These are phyloP conservation scores for Lithobates sylvaticus DNA, from an alignment of 2,797 vertebrate species.

Conservation along the genomic window DNA sequence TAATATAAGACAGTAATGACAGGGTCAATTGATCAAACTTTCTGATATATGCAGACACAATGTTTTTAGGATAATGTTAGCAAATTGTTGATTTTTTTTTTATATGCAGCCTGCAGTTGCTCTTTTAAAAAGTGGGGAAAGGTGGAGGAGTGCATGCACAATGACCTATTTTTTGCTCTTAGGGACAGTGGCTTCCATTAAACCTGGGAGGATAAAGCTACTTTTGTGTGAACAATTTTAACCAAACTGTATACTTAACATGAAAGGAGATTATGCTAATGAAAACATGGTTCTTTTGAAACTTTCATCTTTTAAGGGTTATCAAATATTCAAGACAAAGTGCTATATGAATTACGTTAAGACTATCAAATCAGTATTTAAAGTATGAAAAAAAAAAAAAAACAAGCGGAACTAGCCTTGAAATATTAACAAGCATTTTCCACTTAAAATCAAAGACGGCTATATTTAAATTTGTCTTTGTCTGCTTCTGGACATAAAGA, in stretches of 20 bases:
- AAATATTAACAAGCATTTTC: slow-evolving; percentile 49
- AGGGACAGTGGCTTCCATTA: slow-evolving; percentile 20
- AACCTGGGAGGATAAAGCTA: slow-evolving; percentile 49
- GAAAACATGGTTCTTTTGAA: slow-evolving; percentile 51
- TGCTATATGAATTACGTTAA: slow-evolving; percentile 57
- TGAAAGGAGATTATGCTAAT: slow-evolving; percentile 60
- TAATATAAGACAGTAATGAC: too few species aligned
- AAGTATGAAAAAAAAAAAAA: slow-evolving; percentile 15
- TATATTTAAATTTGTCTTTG: slow-evolving; percentile 41
- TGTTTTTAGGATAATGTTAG: not conserved
- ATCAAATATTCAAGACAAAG: slow-evolving; percentile 62
- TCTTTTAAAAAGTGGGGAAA: not conserved
- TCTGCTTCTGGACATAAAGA: slow-evolving; percentile 49
- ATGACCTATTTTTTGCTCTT: slow-evolving; percentile 44
- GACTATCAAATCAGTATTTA: slow-evolving; percentile 48
- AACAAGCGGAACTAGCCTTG: slow-evolving; percentile 41
- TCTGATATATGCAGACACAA: too few species aligned
- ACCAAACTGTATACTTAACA: slow-evolving; percentile 58
- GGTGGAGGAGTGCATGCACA: not conserved
- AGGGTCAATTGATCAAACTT: too few species aligned
- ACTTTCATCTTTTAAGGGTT: slow-evolving; percentile 59
- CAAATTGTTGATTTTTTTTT: not conserved
- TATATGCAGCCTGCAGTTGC: not conserved
- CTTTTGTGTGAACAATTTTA: slow-evolving; percentile 49
- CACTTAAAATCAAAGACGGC: slow-evolving; percentile 48